phyloP scores from a whole-genome alignment of 2,113 vertebrate species.

The Herpailurus yagouaroundi region DNA sequence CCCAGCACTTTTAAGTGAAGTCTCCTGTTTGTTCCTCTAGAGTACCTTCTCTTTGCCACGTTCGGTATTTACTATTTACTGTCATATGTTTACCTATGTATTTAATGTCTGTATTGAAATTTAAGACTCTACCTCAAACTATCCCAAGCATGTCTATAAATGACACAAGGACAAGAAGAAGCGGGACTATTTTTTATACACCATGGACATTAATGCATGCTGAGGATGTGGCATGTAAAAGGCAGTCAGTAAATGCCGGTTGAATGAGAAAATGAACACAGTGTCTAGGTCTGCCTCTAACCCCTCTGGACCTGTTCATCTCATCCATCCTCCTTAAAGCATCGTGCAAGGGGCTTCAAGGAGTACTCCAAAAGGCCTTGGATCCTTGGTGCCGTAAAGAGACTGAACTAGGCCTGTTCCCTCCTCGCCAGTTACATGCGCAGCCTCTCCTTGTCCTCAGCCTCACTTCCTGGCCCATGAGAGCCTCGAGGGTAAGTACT shows the following conservation, averaged over 20 bases:
- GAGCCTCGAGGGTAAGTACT: not conserved
- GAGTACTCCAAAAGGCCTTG: not conserved
- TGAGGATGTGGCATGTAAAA: not conserved
- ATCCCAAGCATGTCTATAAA: not conserved
- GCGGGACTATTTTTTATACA: not conserved
- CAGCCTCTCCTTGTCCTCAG: not conserved
- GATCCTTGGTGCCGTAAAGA: not conserved
- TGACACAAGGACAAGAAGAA: not conserved
- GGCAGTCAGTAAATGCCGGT: not conserved
- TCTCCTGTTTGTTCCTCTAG: not conserved
- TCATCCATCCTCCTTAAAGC: not conserved
- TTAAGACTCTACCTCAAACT: not conserved
- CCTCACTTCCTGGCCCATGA: constrained; percentile 56
- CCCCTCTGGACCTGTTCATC: not conserved
- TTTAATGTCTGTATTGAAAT: not conserved
- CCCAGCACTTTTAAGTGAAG: not conserved
- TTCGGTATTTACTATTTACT: not conserved
- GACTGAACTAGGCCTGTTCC: not conserved
- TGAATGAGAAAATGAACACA: not conserved
- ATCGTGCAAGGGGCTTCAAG: not conserved
- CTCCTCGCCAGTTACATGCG: not conserved
- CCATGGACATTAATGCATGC: not conserved
- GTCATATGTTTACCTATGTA: not conserved
- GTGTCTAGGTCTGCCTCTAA: not conserved
- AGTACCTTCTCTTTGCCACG: not conserved